Percentiles rank a stretch among this genome's conserved stretches.
phyloP scores from a whole-genome alignment of 2,888 invertebrate species.

The Therioaphis trifolii region DNA sequence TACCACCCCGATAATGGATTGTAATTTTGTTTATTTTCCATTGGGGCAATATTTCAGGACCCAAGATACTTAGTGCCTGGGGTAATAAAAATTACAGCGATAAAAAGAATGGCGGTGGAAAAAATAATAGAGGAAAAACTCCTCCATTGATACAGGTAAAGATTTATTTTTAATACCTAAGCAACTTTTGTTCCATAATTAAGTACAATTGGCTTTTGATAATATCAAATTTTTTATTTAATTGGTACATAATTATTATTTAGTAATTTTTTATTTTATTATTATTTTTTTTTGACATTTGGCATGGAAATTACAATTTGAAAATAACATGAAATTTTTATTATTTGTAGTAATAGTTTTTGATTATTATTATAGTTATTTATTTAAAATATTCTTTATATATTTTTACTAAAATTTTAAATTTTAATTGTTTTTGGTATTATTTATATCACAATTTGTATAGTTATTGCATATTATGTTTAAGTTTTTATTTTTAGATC shows the following conservation, averaged over 20 bases:
- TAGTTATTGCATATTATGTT: no score
- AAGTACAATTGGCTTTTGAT: neutral
- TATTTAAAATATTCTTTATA: no score
- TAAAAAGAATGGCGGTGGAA: constrained; percentile 43
- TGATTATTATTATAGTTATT: no score
- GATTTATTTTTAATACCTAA: neutral
- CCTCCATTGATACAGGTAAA: constrained; percentile 57
- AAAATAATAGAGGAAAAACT: constrained; percentile 33
- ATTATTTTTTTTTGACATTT: neutral
- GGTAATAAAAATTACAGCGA: constrained; percentile 41
- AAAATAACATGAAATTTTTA: neutral
- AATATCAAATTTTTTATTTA: neutral
- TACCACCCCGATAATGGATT: neutral
- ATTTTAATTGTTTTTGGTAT: no score
- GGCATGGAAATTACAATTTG: neutral
- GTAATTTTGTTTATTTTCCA: neutral
- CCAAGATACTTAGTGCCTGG: constrained; percentile 27
- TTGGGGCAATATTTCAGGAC: neutral
- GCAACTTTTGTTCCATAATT: neutral
- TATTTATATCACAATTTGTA: no score
- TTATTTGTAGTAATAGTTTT: no score
- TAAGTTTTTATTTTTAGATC: no score
- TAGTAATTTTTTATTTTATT: neutral
- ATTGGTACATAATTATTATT: neutral
- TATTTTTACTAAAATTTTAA: no score